Evolutionary conservation across 2,113 vertebrate species (phyloP), one percentile per base, ranked within the genome.

Genomic region (Nibea coibor): DNA sequence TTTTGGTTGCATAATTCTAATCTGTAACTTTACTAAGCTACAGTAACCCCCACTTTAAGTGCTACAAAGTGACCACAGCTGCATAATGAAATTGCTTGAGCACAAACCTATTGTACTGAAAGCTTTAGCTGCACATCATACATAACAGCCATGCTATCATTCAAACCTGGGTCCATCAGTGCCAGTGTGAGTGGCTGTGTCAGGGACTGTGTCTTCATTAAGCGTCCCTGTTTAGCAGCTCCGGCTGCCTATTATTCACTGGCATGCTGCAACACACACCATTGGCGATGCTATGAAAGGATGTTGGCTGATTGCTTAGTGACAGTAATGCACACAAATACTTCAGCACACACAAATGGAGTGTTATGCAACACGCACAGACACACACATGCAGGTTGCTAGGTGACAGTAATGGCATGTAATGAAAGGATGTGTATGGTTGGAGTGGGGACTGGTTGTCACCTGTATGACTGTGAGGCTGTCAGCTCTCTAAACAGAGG

Each of bases 401-500:
- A 80, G 72, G 82, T 87, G 82, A 89, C 91, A 79, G 59, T 81
- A 59, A 82, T 77, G 72, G 77, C 75, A 73, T 72, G 45, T 75
- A 83, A 87, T 76, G 54, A 85, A 72, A 75, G 61, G 53, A 68
- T 43, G 76, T 43, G 65, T 74, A 35, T 10, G 35, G 68, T 20
- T 48, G 51, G 54, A 81, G 56, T 26, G 74, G 35, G 69, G 48
- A 72, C 45, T 76, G 59, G n/a, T 66, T 76, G 78, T 86, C 75
- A 71, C 69, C 42, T 78, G 71, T 31, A 22, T 48, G 74, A 58
- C 59, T 78, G 48, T 53, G 22, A 67, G 28, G 22, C 53, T 66
- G 63, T 78, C 75, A 63, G 67, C 65, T 35, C 56, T 68, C 48
- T 70, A 72, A 72, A 69, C 45, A 51, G 58, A 67, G 31, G 24